Conservation (phyloP, 2,888 invertebrate genomes). For the Lucinisca nassula region DNA sequence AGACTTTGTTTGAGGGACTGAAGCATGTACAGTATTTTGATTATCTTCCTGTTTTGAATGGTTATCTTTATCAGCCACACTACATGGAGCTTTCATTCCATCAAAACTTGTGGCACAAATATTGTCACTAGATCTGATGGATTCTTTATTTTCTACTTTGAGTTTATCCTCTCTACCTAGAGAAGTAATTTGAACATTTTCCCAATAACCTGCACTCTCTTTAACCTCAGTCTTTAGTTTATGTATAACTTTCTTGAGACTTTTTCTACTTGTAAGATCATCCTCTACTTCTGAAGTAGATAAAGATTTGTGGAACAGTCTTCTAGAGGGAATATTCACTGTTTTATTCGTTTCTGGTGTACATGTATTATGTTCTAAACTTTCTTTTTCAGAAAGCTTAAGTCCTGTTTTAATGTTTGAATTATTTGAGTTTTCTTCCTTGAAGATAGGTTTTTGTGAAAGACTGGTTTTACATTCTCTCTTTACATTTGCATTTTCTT, state of each 20-base stretch:
- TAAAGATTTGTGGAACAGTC: slow-evolving; percentile 29
- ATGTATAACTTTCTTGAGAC: not conserved
- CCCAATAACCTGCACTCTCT: not conserved
- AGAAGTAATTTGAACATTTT: not conserved
- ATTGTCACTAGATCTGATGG: not conserved
- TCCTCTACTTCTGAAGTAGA: slow-evolving; percentile 34
- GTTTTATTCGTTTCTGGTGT: not conserved
- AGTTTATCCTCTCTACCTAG: not conserved
- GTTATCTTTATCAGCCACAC: not conserved
- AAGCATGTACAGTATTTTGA: not conserved
- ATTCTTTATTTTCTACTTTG: not conserved
- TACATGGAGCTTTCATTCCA: not conserved
- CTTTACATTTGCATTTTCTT: not conserved
- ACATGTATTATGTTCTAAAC: not conserved
- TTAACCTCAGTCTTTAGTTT: not conserved
- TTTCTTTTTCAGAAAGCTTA: not conserved
- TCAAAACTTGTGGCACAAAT: not conserved
- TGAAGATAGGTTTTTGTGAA: not conserved
- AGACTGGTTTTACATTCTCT: not conserved
- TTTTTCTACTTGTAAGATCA: not conserved
- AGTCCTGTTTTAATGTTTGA: not conserved
- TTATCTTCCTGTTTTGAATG: not conserved
- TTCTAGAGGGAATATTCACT: not conserved
- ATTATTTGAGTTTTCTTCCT: not conserved
- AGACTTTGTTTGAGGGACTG: not conserved